These are phyloP conservation scores for Macrosiphum euphorbiae DNA, from an alignment of 2,888 invertebrate genomes.

Conservation along the genomic window DNA sequence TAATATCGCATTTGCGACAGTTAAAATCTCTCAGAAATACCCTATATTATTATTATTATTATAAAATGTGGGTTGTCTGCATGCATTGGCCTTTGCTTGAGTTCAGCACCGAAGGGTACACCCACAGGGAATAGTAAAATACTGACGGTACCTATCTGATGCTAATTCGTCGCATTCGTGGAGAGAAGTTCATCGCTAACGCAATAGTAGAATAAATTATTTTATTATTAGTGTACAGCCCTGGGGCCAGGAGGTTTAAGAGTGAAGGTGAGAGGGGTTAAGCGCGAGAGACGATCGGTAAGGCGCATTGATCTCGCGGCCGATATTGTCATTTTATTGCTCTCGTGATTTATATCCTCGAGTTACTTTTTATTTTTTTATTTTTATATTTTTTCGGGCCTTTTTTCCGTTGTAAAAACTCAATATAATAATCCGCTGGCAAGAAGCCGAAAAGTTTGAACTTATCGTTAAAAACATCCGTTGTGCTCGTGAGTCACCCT, in stretches of 20 bases:
- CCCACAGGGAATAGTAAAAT: background rate
- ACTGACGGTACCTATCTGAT: background rate
- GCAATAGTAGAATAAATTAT: background rate
- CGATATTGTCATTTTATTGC: conserved; percentile 51
- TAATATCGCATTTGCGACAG: background rate
- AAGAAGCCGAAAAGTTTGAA: conserved; percentile 49
- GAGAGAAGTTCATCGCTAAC: background rate
- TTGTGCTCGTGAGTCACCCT: background rate
- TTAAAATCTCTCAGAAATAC: background rate
- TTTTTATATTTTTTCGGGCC: conserved; percentile 11
- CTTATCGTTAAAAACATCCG: conserved; percentile 55
- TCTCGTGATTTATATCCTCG: conserved; percentile 36
- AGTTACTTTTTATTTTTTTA: conserved; percentile 18
- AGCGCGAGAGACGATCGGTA: background rate
- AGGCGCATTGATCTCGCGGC: conserved; percentile 18
- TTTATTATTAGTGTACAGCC: background rate
- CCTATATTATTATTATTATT: background rate
- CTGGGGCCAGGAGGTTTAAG: background rate
- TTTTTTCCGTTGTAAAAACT: background rate
- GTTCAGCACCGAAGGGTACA: background rate
- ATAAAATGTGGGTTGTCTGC: background rate
- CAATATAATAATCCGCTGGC: conserved; percentile 49
- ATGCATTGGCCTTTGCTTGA: background rate
- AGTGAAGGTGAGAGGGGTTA: too few relatives aligned
- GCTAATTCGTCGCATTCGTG: background rate